Base-by-base conservation (phyloP, 2,797 vertebrate genomes). In the Amniataba percoides region DNA sequence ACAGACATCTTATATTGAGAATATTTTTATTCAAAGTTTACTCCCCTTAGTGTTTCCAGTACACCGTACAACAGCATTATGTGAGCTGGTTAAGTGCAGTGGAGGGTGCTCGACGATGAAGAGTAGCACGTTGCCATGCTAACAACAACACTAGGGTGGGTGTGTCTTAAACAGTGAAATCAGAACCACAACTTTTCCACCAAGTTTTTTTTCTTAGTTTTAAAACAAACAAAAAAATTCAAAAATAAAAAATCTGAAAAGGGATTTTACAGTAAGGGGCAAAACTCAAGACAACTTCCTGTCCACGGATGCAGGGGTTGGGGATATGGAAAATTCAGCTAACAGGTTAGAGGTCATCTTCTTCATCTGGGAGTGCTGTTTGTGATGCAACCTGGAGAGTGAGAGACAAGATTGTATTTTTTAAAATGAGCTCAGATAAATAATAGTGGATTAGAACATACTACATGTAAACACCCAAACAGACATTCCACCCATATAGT, bases 261-360 rank as follows among this genome's bases (percentile, higher is more conserved):
- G 87, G 93, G 94, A 91, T 89, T 94, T 94, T 95, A 96, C 94
- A 95, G 94, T 94, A 93, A 93, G 92, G 92, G 89, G 86, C 67
- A 69, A 88, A 88, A 88, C 78, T 88, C 87, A 71, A 80, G 27
- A 91, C 78, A 84, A 89, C 84, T 93, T 93, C 49, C 85, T 89
- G 88, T 93, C 86, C 83, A 91, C 68, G 12, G 39, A 42, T 21
- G 42, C 71, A 74, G 78, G 78, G 71, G 62, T 39, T 42, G 64
- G 42, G 45, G 53, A 40, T 66, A 48, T 46, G 58, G 70, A 69
- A 67, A 16, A 61, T 74, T 73, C 71, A 52, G 78, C 71, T 65
- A 93, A 91, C 95, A 95, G 84, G 95, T 96, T 96, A 96, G 89
- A 96, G 95, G 90, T 96, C 96, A 58, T 96, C 96, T 52, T 96